Evolutionary conservation across 2,888 invertebrate genomes (phyloP).

Genomic region (Criorhina ranunculi): DNA sequence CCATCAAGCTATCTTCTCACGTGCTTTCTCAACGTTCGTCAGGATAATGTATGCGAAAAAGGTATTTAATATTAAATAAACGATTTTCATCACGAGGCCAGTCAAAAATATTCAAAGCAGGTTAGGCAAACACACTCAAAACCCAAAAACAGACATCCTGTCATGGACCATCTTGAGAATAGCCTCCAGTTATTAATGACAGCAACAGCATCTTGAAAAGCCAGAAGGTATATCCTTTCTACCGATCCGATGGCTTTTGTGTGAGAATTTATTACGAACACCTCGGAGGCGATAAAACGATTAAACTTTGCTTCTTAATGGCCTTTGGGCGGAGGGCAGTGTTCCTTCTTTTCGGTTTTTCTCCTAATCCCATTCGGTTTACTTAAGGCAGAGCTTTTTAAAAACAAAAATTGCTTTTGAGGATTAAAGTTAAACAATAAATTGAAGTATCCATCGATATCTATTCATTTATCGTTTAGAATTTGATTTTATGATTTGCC

Average conservation of each 20-base stretch:
- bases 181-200: slow-evolving; percentile 52
- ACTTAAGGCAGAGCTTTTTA: neutral
- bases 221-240: slow-evolving; percentile 50
- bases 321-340: neutral
- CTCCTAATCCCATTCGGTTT: neutral
- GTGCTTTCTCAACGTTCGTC: slow-evolving; percentile 1
- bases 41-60: slow-evolving; percentile 40
- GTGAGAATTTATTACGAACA: slow-evolving; percentile 46
- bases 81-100: slow-evolving; percentile 28
- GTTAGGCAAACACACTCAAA: slow-evolving; percentile 16
- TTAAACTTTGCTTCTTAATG: slow-evolving; percentile 52
- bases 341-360: neutral
- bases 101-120: slow-evolving; percentile 26
- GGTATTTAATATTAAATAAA: slow-evolving; percentile 49
- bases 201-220: slow-evolving; percentile 31
- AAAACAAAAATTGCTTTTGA: neutral
- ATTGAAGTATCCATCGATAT: slow-evolving; percentile 2
- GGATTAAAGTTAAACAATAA: neutral
- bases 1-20: neutral
- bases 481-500: slow-evolving; percentile 7
- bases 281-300: slow-evolving; percentile 55
- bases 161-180: slow-evolving; percentile 8
- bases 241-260: slow-evolving; percentile 27
- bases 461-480: slow-evolving; percentile 17
- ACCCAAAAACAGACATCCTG: slow-evolving; percentile 7